Percentiles rank a stretch among this genome's conserved stretches.
Evolutionary conservation across 2,888 invertebrate species (phyloP).

Genomic region (Cantharis rufa): DNA sequence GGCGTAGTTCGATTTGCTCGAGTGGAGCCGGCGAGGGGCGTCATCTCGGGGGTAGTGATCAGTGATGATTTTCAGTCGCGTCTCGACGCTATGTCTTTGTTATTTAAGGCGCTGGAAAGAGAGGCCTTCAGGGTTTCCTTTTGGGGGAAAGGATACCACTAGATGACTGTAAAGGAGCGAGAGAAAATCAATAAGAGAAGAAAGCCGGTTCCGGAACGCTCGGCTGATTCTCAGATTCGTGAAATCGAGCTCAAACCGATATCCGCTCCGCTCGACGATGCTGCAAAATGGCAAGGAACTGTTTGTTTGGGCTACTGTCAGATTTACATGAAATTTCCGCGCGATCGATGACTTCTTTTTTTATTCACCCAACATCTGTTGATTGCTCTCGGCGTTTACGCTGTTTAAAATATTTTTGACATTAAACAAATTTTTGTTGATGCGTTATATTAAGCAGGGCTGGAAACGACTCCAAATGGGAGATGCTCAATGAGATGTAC

Average conservation of each 20-base stretch:
- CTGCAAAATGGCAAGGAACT: constrained; percentile 55
- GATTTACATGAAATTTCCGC: constrained; percentile 46
- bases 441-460: neutral
- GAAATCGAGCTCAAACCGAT: constrained; percentile 57
- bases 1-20: constrained; percentile 53
- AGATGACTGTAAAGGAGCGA: constrained; percentile 46
- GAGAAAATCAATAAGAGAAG: constrained; percentile 58
- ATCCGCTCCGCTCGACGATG: constrained; percentile 55
- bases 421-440: neutral
- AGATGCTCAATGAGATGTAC: constrained; percentile 46
- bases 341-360: constrained; percentile 36
- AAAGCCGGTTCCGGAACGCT: constrained; percentile 59
- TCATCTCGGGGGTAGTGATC: constrained; percentile 44
- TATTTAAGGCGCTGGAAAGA: constrained; percentile 37
- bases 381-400: neutral
- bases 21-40: constrained; percentile 48
- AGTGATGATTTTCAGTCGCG: constrained; percentile 47
- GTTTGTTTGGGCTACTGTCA: constrained; percentile 51
- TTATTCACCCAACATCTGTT: constrained; percentile 18
- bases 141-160: constrained; percentile 38
- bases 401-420: neutral
- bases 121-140: constrained; percentile 28
- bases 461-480: neutral
- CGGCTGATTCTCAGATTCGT: constrained; percentile 58
- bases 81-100: constrained; percentile 41